Conservation (phyloP, 2,888 invertebrate genomes). For the Latrodectus hesperus region DNA sequence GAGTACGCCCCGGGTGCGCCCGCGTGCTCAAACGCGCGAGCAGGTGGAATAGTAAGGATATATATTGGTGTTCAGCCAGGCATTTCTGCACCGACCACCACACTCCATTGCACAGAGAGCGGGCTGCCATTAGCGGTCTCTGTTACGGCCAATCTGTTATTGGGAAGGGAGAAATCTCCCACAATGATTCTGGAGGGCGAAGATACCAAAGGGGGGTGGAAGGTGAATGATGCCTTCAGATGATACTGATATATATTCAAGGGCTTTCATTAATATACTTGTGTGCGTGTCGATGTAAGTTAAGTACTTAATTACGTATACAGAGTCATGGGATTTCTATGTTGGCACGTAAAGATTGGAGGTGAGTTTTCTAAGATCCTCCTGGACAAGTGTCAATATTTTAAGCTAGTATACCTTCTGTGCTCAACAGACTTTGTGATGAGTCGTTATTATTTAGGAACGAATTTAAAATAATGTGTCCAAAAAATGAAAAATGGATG, state of each 20-base stretch:
- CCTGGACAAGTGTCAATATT: no score
- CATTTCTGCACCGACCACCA: background rate
- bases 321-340: background rate
- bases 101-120: slow-evolving; percentile 36
- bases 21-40: slow-evolving; percentile 22
- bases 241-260: background rate
- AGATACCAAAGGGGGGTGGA: no score
- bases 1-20: background rate
- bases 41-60: slow-evolving; percentile 28
- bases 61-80: slow-evolving; percentile 27
- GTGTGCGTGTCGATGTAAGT: background rate
- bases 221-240: no score
- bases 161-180: background rate
- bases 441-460: no score
- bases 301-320: slow-evolving; percentile 3
- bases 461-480: no score
- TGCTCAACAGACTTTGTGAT: no score
- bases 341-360: no score
- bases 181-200: no score
- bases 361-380: no score
- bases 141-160: slow-evolving; percentile 35
- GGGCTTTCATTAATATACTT: background rate
- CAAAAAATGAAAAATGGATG: no score
- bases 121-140: slow-evolving; percentile 15
- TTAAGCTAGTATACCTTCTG: no score